phyloP scores from a whole-genome alignment of 2,797 vertebrate genomes.

The Poecilia picta region DNA sequence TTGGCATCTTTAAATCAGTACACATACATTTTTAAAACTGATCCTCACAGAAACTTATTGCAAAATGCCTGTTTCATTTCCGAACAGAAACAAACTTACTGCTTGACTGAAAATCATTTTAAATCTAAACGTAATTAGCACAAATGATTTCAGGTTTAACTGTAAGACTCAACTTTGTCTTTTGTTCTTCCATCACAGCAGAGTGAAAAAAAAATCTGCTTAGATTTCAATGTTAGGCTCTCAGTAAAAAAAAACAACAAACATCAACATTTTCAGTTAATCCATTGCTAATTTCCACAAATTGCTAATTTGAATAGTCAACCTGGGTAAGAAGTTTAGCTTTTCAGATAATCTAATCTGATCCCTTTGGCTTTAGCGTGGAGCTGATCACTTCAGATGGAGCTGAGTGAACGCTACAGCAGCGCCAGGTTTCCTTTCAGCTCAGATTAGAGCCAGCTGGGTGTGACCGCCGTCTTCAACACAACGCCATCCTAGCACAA shows the following conservation, averaged over 20 bases:
- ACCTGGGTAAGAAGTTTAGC: neutral
- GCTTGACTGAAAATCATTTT: neutral
- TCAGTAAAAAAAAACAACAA: neutral
- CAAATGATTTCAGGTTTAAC: neutral
- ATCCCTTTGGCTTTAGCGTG: neutral
- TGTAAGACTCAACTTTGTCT: neutral
- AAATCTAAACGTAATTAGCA: neutral
- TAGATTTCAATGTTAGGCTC: neutral
- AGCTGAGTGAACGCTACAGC: neutral
- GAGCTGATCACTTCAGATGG: neutral
- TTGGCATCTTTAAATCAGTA: neutral
- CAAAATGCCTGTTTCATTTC: neutral
- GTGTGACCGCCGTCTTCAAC: neutral
- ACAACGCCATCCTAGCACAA: neutral
- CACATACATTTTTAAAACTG: neutral
- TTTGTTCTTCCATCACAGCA: neutral
- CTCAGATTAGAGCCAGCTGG: neutral
- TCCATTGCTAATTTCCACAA: neutral
- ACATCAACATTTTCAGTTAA: neutral
- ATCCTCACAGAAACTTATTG: neutral
- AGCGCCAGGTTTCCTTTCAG: neutral
- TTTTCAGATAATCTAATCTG: neutral
- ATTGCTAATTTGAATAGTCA: neutral
- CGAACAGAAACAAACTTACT: neutral
- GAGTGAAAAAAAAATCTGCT: neutral